Evolutionary conservation across 1,140 invertebrate species (phyloP).

Genomic region (Asobara japonica): DNA sequence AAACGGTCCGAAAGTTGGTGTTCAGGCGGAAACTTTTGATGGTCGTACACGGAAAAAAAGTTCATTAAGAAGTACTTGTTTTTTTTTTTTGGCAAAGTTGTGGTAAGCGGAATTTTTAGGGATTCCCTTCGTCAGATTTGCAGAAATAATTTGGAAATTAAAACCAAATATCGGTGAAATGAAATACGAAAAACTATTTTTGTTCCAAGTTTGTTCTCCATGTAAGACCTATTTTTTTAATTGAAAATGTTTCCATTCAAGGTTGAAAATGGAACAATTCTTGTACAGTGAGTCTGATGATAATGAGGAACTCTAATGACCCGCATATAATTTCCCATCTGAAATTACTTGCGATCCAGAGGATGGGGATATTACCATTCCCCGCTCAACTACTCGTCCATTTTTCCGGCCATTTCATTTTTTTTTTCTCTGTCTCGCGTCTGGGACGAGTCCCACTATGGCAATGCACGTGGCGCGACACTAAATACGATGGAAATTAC

Average conservation of each 20-base stretch:
- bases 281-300: conserved; percentile 33
- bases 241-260: conserved; percentile 26
- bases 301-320: conserved; percentile 46
- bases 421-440: background rate
- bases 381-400: background rate
- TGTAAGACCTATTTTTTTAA: too few relatives aligned
- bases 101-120: too few relatives aligned
- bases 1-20: background rate
- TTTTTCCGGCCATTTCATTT: background rate
- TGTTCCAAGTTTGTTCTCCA: too few relatives aligned
- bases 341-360: conserved; percentile 41
- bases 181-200: background rate
- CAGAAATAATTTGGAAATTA: background rate
- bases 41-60: background rate
- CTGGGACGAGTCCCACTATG: conserved; percentile 1
- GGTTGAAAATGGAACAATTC: conserved; percentile 37
- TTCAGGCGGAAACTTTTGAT: too few relatives aligned
- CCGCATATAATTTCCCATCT: conserved; percentile 38
- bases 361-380: conserved; percentile 1
- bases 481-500: background rate
- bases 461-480: background rate
- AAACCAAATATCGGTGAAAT: background rate
- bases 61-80: conserved; percentile 26
- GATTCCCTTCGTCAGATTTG: too few relatives aligned
- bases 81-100: background rate